phyloP scores from a whole-genome alignment of 2,797 vertebrate species.

The Malurus leucopterus region DNA sequence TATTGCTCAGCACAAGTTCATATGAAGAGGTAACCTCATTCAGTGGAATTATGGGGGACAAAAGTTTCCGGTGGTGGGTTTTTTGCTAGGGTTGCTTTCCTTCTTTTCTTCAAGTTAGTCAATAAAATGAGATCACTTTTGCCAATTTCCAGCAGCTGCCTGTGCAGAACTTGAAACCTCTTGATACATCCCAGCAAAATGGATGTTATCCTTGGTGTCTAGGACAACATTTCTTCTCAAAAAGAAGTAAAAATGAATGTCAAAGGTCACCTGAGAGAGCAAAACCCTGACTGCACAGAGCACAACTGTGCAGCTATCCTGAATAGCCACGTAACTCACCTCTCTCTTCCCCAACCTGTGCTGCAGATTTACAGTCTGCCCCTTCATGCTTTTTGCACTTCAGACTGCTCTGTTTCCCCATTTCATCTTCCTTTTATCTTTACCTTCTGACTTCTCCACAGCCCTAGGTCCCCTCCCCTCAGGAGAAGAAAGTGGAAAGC shows the following conservation, averaged over 20 bases:
- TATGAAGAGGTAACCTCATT: background rate
- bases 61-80: background rate
- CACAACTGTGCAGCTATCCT: background rate
- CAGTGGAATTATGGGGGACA: background rate
- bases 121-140: background rate
- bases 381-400: background rate
- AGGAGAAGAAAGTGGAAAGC: background rate
- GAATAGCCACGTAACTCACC: background rate
- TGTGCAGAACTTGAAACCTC: background rate
- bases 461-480: background rate
- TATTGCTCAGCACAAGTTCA: background rate
- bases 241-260: background rate
- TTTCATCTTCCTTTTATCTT: constrained; percentile 4
- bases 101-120: background rate
- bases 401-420: background rate
- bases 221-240: background rate
- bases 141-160: background rate
- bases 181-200: background rate
- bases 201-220: background rate
- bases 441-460: background rate
- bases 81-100: background rate
- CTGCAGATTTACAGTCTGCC: background rate
- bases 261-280: background rate
- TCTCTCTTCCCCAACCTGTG: background rate
- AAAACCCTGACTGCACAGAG: background rate